Base-by-base conservation (phyloP, 2,888 invertebrate genomes). In the Xestobium rufovillosum region DNA sequence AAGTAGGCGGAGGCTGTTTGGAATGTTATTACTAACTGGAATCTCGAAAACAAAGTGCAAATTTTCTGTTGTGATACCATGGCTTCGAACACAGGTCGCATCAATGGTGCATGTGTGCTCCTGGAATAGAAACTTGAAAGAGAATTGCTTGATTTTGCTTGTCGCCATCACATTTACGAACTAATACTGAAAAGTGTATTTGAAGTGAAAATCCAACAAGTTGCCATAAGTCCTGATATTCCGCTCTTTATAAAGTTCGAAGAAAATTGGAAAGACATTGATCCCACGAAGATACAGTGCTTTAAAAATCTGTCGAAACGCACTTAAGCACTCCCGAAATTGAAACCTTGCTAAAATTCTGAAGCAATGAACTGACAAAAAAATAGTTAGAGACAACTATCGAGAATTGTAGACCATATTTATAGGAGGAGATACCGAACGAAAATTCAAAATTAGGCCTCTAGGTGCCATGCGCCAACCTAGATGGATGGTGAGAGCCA, bases 381-480 rank as follows among this genome's bases (percentile, higher is more conserved):
- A 36, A 39, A 49, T 42, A 29, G 14, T 36, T 13, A 16, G 43
- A 36, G 45, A 50, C 32, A 48, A 47, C 32, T 49, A 46, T 41
- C 41, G 49, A 19, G 38, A 50, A 33, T 19, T 50, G 23, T 34
- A 33, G 16, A 27, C 44, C 2, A 38, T 45, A 39, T 41, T 45
- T 40, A 34, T 49, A 25, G 45, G 42, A 26, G 38, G 34, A 36
- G 37, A 47, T 39, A 33, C 27, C 26, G 34, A 41, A 17, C 27
- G 23, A 37, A 38, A 45, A 39, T 34, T 47, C 25, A 41, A 45
- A 38, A 47, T 49, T 31, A 3, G 41, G 10, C 27, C 39, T 33
- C 49, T 49, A 36, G 49, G 44, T 19, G 51, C 46, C 4, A 43
- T 50, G 45, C 52, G 55, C 43, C 50, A 54, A 44, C 51, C 53